Evolutionary conservation across 2,888 invertebrate genomes (phyloP).

Genomic region (Panopea generosa): DNA sequence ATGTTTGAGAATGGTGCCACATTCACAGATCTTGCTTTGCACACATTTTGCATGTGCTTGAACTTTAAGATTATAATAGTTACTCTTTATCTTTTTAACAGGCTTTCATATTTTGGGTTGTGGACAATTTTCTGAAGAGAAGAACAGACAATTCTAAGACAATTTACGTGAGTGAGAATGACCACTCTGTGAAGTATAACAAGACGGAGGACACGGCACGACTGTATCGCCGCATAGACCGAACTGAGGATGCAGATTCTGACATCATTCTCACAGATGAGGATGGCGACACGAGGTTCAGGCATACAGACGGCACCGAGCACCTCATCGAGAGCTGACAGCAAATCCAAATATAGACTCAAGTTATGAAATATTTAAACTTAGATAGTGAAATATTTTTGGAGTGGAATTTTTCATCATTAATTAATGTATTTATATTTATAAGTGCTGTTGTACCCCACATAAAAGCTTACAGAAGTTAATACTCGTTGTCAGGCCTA

Average conservation of each 20-base stretch:
- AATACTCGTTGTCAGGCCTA: too few relatives aligned
- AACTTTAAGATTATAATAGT: too few relatives aligned
- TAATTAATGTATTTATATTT: too few relatives aligned
- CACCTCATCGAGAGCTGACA: constrained; percentile 19
- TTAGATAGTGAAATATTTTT: too few relatives aligned
- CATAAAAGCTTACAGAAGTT: too few relatives aligned
- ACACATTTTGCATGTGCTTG: too few relatives aligned
- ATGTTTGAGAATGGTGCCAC: too few relatives aligned
- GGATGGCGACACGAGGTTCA: constrained; percentile 68
- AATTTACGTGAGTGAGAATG: constrained; percentile 74
- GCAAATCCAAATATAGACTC: too few relatives aligned
- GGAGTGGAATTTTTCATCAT: too few relatives aligned
- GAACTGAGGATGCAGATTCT: constrained; percentile 76
- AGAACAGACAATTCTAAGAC: constrained; percentile 76
- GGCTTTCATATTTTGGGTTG: constrained; percentile 95
- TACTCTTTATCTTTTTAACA: constrained; percentile 86
- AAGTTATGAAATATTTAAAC: too few relatives aligned
- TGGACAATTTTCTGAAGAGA: constrained; percentile 93
- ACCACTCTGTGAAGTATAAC: constrained; percentile 78
- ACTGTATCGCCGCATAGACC: constrained; percentile 79
- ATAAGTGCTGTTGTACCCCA: too few relatives aligned
- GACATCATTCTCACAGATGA: constrained; percentile 73
- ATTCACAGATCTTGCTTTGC: too few relatives aligned
- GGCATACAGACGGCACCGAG: constrained; percentile 45
- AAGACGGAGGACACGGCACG: constrained; percentile 74